phyloP scores from a whole-genome alignment of 2,797 vertebrate species.

The Molossus molossus region DNA sequence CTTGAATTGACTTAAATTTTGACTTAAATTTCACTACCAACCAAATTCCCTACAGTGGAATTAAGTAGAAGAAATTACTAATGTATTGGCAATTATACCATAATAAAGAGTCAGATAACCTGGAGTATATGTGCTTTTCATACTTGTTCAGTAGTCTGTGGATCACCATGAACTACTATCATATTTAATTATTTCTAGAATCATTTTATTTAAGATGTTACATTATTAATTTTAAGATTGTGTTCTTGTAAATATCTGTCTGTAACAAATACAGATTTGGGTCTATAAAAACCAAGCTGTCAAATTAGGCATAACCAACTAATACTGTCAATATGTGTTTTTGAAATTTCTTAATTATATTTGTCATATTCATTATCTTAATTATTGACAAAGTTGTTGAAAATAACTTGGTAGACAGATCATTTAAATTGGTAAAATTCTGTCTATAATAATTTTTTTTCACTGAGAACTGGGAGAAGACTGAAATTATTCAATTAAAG shows the following conservation, averaged over 20 bases:
- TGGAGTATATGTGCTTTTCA: background rate
- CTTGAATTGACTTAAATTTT: background rate
- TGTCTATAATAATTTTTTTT: background rate
- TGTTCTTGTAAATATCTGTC: background rate
- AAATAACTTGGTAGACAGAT: conserved; percentile 18
- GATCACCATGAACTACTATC: background rate
- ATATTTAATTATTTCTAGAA: conserved; percentile 46
- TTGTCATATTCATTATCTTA: conserved; percentile 23
- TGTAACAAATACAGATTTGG: conserved; percentile 32
- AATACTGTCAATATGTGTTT: background rate
- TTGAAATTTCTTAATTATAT: conserved; percentile 25
- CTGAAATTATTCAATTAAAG: conserved; percentile 50
- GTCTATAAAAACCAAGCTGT: conserved; percentile 47
- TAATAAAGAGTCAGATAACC: conserved; percentile 29
- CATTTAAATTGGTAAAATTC: conserved; percentile 20
- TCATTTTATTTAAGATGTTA: conserved; percentile 37
- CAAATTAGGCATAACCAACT: conserved; percentile 29
- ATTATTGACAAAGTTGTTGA: conserved; percentile 41
- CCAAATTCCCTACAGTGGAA: conserved; percentile 34
- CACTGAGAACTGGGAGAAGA: conserved; percentile 8
- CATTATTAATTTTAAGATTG: conserved; percentile 12
- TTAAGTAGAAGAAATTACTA: conserved; percentile 38
- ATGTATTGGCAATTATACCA: background rate
- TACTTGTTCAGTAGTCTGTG: background rate
- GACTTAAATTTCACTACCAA: conserved; percentile 35